Evolutionary conservation across 2,888 invertebrate species (phyloP).

Genomic region (Scaptomyza caliginosa): DNA sequence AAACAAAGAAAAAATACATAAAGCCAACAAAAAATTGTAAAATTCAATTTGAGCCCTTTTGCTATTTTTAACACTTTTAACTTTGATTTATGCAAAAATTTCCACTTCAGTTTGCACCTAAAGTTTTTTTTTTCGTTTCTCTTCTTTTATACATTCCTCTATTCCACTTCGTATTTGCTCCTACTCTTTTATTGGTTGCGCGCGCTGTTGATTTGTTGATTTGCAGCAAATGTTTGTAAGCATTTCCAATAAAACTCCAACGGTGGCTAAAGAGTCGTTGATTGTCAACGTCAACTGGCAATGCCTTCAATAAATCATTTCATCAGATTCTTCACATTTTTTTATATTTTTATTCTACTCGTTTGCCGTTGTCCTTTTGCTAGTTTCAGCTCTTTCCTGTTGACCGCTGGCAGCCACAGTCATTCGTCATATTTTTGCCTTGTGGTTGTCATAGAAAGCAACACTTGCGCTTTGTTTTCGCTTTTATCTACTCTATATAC

Average conservation of each 20-base stretch:
- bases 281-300: conserved; percentile 42
- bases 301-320: conserved; percentile 54
- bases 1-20: conserved; percentile 21
- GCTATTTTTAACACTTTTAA: conserved; percentile 77
- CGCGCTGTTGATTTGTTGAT: conserved; percentile 70
- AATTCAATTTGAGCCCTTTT: conserved; percentile 73
- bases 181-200: not conserved
- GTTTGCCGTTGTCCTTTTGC: conserved; percentile 24
- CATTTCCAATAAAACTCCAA: conserved; percentile 51
- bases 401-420: conserved; percentile 32
- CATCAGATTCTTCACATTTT: conserved; percentile 24
- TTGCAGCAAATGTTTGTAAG: conserved; percentile 72
- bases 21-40: conserved; percentile 40
- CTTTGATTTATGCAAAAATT: conserved; percentile 78
- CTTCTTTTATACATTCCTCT: conserved; percentile 15
- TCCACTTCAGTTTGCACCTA: conserved; percentile 69
- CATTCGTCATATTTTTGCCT: conserved; percentile 51
- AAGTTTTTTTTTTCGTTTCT: conserved; percentile 39
- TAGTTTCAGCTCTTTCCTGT: conserved; percentile 34
- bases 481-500: conserved; percentile 17
- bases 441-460: conserved; percentile 28
- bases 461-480: conserved; percentile 21
- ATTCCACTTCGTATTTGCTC: not conserved
- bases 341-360: not conserved
- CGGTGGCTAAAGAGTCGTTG: conserved; percentile 17